Percentiles rank a stretch among this genome's conserved stretches.
phyloP scores from a whole-genome alignment of 2,888 invertebrate genomes.

The Drosophila nr. perissopoda region DNA sequence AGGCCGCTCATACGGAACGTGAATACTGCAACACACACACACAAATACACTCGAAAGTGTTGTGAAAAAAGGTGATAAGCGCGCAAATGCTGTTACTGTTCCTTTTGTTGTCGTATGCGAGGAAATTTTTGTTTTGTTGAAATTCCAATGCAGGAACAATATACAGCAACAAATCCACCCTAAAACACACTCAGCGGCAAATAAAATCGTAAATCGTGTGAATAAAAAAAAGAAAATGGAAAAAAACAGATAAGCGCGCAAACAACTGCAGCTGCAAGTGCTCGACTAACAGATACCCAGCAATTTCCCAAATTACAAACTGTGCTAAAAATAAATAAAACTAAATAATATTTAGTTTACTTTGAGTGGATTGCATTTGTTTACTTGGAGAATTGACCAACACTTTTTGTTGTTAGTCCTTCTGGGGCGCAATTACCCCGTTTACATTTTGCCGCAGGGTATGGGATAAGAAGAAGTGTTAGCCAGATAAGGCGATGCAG shows the following conservation, averaged over 20 bases:
- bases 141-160: constrained; percentile 63
- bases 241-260: constrained; percentile 73
- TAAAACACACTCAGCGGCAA: constrained; percentile 41
- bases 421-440: constrained; percentile 18
- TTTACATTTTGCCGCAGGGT: constrained; percentile 24
- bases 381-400: background rate
- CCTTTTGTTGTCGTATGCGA: constrained; percentile 14
- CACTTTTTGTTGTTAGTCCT: background rate
- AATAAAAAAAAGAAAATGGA: constrained; percentile 31
- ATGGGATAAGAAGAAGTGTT: constrained; percentile 52
- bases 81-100: constrained; percentile 44
- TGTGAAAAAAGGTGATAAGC: constrained; percentile 74
- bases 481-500: constrained; percentile 68
- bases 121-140: constrained; percentile 48
- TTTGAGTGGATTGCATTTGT: background rate
- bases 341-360: background rate
- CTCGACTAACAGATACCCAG: constrained; percentile 24
- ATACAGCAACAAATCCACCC: constrained; percentile 52
- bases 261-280: constrained; percentile 22
- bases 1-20: constrained; percentile 33
- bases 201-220: constrained; percentile 44
- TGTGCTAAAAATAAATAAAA: background rate
- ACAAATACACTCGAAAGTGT: constrained; percentile 31
- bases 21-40: constrained; percentile 16
- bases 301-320: background rate